Percentiles rank a stretch among this genome's conserved stretches.
Conservation (phyloP, 2,797 vertebrate genomes). For the Gouania willdenowi region DNA sequence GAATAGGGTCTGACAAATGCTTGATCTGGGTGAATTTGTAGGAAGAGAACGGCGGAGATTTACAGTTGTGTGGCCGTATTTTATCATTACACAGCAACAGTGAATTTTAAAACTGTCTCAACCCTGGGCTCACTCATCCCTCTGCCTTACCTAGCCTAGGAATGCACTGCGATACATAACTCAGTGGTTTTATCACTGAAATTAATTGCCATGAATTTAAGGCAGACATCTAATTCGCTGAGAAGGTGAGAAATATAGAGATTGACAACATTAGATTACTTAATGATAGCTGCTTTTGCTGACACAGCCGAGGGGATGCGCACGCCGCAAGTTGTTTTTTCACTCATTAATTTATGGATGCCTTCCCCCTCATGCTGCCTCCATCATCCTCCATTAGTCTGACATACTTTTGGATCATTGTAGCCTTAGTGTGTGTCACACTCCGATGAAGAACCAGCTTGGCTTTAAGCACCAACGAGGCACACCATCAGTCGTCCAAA, state of each 20-base stretch:
- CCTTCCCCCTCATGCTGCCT: too few relatives aligned
- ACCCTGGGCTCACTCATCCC: constrained; percentile 27
- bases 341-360: constrained; percentile 59
- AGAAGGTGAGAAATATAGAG: constrained; percentile 47
- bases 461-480: constrained; percentile 3
- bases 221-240: constrained; percentile 60
- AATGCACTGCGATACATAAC: constrained; percentile 61
- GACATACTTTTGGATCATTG: not conserved
- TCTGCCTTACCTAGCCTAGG: constrained; percentile 16
- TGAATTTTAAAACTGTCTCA: constrained; percentile 52
- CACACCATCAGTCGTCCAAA: constrained; percentile 3
- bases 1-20: constrained; percentile 47
- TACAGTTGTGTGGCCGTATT: constrained; percentile 15
- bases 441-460: not conserved
- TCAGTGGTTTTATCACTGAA: constrained; percentile 45
- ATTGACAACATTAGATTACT: constrained; percentile 42
- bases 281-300: constrained; percentile 55
- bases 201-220: constrained; percentile 56
- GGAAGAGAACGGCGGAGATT: constrained; percentile 9
- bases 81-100: constrained; percentile 46
- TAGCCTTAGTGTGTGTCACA: too few relatives aligned
- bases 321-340: constrained; percentile 61
- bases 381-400: not conserved
- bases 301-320: constrained; percentile 55
- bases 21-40: constrained; percentile 14